These are phyloP conservation scores for Cosmopolites sordidus DNA, from an alignment of 2,888 invertebrate species.

Conservation along the genomic window DNA sequence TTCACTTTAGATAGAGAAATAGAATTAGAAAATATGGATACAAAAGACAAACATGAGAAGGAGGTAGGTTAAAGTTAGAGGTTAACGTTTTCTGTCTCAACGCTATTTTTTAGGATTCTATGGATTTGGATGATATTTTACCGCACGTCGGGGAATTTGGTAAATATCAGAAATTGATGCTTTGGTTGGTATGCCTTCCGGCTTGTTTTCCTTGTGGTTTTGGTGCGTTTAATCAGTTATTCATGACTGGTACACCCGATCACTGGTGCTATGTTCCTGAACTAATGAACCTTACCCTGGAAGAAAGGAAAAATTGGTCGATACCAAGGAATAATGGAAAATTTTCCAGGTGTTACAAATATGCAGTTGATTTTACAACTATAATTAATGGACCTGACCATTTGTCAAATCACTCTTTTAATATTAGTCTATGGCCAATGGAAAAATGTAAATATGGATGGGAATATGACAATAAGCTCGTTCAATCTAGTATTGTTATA, in stretches of 20 bases:
- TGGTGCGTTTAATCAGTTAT: constrained; percentile 88
- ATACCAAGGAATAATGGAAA: constrained; percentile 58
- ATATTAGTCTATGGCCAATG: constrained; percentile 54
- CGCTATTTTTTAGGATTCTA: constrained; percentile 31
- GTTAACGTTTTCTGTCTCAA: neutral
- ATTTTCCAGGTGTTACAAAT: constrained; percentile 65
- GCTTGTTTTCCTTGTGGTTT: constrained; percentile 89
- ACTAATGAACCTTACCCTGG: constrained; percentile 55
- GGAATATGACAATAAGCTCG: constrained; percentile 68
- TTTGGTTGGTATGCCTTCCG: constrained; percentile 83
- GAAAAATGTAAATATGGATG: constrained; percentile 72
- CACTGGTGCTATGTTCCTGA: constrained; percentile 81
- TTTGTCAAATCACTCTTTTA: constrained; percentile 22
- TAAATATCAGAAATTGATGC: constrained; percentile 76
- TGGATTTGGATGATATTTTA: constrained; percentile 81
- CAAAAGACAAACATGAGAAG: neutral
- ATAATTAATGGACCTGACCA: constrained; percentile 39
- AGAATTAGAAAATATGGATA: neutral
- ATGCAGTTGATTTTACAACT: constrained; percentile 68
- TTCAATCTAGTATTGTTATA: constrained; percentile 76
- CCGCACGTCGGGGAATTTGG: constrained; percentile 88
- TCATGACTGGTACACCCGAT: constrained; percentile 83
- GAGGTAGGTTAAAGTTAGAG: neutral
- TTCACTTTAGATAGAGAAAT: neutral
- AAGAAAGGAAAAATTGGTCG: constrained; percentile 59